Base-by-base conservation (phyloP, 2,797 vertebrate species). In the Myripristis jacobus region DNA sequence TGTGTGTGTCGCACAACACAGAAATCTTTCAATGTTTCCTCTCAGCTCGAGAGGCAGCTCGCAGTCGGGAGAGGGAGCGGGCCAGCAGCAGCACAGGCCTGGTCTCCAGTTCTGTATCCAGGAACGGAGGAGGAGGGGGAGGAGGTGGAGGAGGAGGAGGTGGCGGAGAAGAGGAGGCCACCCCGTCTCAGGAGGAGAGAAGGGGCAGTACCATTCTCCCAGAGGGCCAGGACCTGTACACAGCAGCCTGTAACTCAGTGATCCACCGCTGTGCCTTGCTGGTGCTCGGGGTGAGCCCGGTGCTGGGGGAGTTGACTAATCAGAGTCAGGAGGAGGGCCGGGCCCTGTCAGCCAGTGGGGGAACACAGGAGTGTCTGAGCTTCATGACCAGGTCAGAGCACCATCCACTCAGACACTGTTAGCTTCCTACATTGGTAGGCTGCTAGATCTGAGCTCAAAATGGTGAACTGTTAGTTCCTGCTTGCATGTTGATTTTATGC, bases 1-100 rank as follows among this genome's bases (percentile, higher is more conserved):
- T 81, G 83, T 92, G 83, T 94, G 90, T 94, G 88, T 93, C 89
- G 90, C 92, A 91, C 83, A 83, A 94, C 94, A 93, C 96, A 99
- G 98, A 99, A 97, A 98, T 99, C 91, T 99, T 99, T 96, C 97
- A 99, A 90, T 99, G 98, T 96, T 99, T 99, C 93, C 96, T 99
- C 93, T 99, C 98, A 95, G 97, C 97, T 75, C 96, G 98, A 86
- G 98, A 99, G 86, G 96, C 96, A 75, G 96, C 96, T 71, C 96
- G 96, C 82, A 96, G 96, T 73, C 95, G 96, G 67, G 98, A 98
- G 56, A 91, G 96, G 67, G 97, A 98, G 88, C 93, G 96, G 66
- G 90, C 96, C 82, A 89, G 87, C 88, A 95, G 90, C 89, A 89
- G 88, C 53, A 74, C 94, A 0, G 90, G 88, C 8, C 77, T 86